phyloP scores from a whole-genome alignment of 2,113 vertebrate genomes.

The Thamnophis sirtalis region DNA sequence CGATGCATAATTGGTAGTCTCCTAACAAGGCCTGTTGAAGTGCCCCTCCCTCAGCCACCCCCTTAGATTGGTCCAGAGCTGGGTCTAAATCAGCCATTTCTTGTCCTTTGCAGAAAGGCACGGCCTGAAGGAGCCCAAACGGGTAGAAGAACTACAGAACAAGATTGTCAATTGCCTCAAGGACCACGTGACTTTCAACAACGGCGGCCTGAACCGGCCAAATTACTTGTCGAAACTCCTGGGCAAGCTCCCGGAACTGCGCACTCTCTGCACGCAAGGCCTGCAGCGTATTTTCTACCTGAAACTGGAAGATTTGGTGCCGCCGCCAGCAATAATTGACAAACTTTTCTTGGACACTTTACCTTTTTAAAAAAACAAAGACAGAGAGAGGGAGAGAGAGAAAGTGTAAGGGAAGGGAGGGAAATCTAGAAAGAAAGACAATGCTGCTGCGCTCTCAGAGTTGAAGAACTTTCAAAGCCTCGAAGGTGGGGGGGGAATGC shows the following conservation, averaged over 20 bases:
- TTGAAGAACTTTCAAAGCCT: background rate
- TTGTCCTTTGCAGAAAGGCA: conserved; percentile 84
- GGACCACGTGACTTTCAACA: conserved; percentile 98
- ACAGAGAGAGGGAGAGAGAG: background rate
- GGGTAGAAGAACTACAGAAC: conserved; percentile 97
- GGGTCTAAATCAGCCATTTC: background rate
- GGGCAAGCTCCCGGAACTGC: conserved; percentile 98
- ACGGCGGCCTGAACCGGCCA: conserved; percentile 91
- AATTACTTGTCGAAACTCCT: conserved; percentile 99
- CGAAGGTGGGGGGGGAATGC: background rate
- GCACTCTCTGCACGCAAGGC: conserved; percentile 97
- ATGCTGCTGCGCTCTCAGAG: conserved; percentile 48
- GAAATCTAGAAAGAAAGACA: conserved; percentile 23
- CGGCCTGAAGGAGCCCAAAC: conserved; percentile 94
- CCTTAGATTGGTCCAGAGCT: no score
- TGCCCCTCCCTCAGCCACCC: no score
- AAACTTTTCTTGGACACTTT: conserved; percentile 98
- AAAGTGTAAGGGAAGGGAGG: background rate
- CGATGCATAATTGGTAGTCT: background rate
- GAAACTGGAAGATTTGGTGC: conserved; percentile 98
- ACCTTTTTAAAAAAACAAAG: conserved; percentile 81
- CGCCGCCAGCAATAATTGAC: conserved; percentile 99
- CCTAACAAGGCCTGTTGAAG: background rate
- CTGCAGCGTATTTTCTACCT: conserved; percentile 99
- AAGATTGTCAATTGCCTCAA: conserved; percentile 99